Base-by-base conservation (phyloP, 2,888 invertebrate genomes). In the Mamestra brassicae region DNA sequence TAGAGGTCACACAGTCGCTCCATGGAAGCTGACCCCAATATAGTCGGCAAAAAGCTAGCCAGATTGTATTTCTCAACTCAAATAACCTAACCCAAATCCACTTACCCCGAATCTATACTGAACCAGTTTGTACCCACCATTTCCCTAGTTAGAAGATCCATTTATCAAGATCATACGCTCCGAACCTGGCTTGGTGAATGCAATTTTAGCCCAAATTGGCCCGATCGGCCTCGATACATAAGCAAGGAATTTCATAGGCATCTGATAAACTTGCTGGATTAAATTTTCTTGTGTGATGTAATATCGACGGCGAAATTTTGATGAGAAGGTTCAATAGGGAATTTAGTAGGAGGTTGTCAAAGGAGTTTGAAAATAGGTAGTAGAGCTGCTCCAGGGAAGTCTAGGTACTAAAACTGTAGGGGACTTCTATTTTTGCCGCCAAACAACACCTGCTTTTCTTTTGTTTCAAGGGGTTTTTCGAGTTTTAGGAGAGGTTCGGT, bases 161-260 rank as follows among this genome's bases (percentile, higher is more conserved):
- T 85, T 86, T 71, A 84, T 85, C 79, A 78, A 79, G 85, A 79
- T 84, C 76, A 81, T 76, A 82, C 70, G 70, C 47, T 83, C 4
- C 15, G 65, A 70, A 50, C 57, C 26, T 38, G 62, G 58, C 63
- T 47, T 38, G 50, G 38, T 63, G 75, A 72, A 85, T 86, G 85
- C 85, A 85, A 85, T 86, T 85, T 84, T 73, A 67, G 75, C 10
- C 60, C 73, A 86, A 81, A 85, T 81, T 76, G 82, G 26, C 38
- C 50, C 69, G 60, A 70, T 75, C 63, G 66, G 47, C 64, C 58
- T n/a, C 62, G 55, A 76, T 75, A 75, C 63, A 69, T 72, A 76
- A 69, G 63, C 74, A 57, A 45, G 71, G 82, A 78, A 84, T 85
- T 85, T 74, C 77, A 62, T 67, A 71, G 77, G 83, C 76, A 77